Base-by-base conservation (phyloP, 2,888 invertebrate species). In the Perizoma affinitatum region DNA sequence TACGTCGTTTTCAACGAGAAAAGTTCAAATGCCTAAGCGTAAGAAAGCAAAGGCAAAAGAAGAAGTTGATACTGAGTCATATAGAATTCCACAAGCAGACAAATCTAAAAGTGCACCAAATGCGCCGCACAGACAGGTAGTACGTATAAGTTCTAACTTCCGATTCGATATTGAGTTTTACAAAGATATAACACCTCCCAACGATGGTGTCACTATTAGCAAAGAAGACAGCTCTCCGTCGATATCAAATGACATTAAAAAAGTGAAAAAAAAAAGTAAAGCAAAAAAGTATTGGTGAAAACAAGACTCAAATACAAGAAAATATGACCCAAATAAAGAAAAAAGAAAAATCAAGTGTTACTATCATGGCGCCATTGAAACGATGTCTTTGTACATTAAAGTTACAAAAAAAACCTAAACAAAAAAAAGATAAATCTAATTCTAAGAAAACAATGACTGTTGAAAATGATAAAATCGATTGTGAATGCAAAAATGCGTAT, bases 111-210 rank as follows among this genome's bases (percentile, higher is more conserved):
- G 48, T 51, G 64, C 58, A 35, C 61, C 63, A n/a, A 44, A 36
- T 1, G 54, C 48, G 49, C 57, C 58, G 4, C 46, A 22, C 49
- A 64, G 11, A 63, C 71, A 76, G 61, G 65, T 67, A 22, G 71
- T 75, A 5, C 65, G 67, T 52, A 67, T 77, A 42, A 68, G 72
- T 11, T 80, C 80, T 1, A 67, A 68, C 5, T 74, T 75, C 54
- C 71, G 68, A 61, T 74, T 78, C 46, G 69, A 73, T 47, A 61
- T 82, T 34, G 72, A 76, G 58, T 74, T 78, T 67, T 70, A 63
- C 44, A 78, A 76, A 69, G 65, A 72, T 43, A 44, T 36, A 10
- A 43, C 11, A 36, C 5, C n/a, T 6, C 3, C 36, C 43, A 34
- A 63, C 6, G 41, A 42, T 40, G 42, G 42, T 34, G 33, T 6